Evolutionary conservation across 2,113 vertebrate genomes (phyloP).

Genomic region (Pygoscelis antarcticus): DNA sequence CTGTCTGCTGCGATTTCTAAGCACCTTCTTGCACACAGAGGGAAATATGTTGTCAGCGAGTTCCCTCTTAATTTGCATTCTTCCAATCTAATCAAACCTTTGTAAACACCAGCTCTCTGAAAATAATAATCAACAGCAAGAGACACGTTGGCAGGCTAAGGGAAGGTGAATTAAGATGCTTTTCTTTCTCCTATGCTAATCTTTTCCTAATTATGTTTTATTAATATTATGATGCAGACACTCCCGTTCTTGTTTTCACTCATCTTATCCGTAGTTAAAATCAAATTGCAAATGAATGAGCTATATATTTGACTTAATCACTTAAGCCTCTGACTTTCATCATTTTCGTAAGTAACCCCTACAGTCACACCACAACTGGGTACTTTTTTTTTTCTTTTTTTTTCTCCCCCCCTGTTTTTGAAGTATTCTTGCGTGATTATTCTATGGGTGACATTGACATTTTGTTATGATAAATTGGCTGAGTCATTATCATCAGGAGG

Average conservation of each 20-base stretch:
- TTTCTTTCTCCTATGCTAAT: conserved; percentile 56
- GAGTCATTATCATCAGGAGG: conserved; percentile 15
- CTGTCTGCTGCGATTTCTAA: neutral
- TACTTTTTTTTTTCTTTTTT: neutral
- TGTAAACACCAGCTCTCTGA: neutral
- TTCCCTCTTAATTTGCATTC: neutral
- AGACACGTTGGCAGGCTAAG: neutral
- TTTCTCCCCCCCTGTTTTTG: neutral
- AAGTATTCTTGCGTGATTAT: neutral
- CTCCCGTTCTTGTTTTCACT: neutral
- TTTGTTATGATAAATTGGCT: neutral
- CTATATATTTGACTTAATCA: conserved; percentile 17
- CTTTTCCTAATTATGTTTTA: conserved; percentile 62
- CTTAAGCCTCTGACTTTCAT: neutral
- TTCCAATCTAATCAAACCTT: conserved; percentile 20
- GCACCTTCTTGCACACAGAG: neutral
- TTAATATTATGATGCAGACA: conserved; percentile 23
- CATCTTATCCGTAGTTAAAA: neutral
- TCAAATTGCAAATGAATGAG: conserved; percentile 48
- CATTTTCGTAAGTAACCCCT: neutral
- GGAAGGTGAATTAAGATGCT: conserved; percentile 21
- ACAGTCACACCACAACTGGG: neutral
- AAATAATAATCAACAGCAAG: conserved; percentile 6
- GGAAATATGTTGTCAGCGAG: neutral
- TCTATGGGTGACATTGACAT: neutral